A percentile compares a stretch with the other conserved stretches of the same genome.
Evolutionary conservation across 2,888 invertebrate species (phyloP).

Genomic region (Epinotia nisella): DNA sequence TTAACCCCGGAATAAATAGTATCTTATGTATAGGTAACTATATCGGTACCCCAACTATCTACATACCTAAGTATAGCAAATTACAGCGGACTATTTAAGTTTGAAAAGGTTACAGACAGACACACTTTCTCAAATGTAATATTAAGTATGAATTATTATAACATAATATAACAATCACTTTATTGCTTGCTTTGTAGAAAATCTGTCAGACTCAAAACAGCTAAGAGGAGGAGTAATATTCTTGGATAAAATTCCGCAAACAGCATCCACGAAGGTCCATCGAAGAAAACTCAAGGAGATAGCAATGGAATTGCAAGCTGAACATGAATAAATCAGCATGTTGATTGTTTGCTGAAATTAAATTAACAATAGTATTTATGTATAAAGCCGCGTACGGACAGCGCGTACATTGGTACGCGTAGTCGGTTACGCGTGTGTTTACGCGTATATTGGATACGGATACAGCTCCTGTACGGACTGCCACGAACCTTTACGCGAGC

Average conservation of each 20-base stretch:
- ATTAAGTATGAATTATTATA: neutral
- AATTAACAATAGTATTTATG: neutral
- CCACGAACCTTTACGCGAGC: no score
- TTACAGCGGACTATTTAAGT: neutral
- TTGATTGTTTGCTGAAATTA: neutral
- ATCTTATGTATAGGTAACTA: no score
- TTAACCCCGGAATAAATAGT: no score
- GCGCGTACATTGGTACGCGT: no score
- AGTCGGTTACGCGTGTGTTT: no score
- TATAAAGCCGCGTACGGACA: no score
- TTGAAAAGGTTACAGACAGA: neutral
- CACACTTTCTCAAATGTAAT: neutral
- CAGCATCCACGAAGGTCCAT: conserved; percentile 64
- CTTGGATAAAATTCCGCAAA: conserved; percentile 60
- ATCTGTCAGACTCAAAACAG: conserved; percentile 63
- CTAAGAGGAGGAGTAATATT: conserved; percentile 71
- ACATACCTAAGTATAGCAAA: no score
- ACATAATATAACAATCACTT: neutral
- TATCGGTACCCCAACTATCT: no score
- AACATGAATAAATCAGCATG: neutral
- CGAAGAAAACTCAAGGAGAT: conserved; percentile 46
- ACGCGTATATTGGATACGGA: no score
- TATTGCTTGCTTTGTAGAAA: conserved; percentile 55
- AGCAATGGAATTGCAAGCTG: conserved; percentile 10
- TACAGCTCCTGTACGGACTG: no score